Evolutionary conservation across 1,140 invertebrate species (phyloP).

Genomic region (Epicauta chinensis): DNA sequence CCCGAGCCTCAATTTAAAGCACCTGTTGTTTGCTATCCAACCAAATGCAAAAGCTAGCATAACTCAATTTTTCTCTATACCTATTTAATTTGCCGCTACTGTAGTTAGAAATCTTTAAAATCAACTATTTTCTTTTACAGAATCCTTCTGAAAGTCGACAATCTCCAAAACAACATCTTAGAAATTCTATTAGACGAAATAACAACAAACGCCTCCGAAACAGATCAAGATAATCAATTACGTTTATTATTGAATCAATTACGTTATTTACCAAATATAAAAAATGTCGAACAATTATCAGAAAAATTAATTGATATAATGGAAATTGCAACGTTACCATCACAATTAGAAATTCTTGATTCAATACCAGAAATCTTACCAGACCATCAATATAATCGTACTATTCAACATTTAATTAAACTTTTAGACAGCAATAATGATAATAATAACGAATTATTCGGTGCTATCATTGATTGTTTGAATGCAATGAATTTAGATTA

Average conservation of each 20-base stretch:
- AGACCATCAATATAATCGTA: constrained; percentile 29
- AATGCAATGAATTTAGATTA: constrained; percentile 28
- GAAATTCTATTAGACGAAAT: constrained; percentile 42
- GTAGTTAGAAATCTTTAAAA: too few species aligned
- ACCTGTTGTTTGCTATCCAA: too few species aligned
- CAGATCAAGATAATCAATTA: constrained; percentile 27
- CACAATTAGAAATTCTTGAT: constrained; percentile 38
- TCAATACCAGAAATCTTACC: constrained; percentile 37
- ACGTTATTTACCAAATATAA: constrained; percentile 34
- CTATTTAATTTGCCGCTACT: too few species aligned
- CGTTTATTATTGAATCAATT: constrained; percentile 31
- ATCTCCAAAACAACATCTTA: constrained; percentile 41
- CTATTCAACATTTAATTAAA: constrained; percentile 29
- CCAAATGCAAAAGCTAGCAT: too few species aligned
- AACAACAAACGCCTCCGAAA: constrained; percentile 30
- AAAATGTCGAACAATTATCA: constrained; percentile 22
- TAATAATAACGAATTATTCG: constrained; percentile 26
- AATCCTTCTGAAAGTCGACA: constrained; percentile 44
- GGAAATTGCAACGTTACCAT: constrained; percentile 30
- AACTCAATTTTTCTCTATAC: too few species aligned
- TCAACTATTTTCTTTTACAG: too few species aligned
- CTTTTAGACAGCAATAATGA: constrained; percentile 26
- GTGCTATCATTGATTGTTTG: constrained; percentile 36
- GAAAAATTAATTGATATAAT: constrained; percentile 34
- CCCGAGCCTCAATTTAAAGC: too few species aligned